Conservation (phyloP, 2,113 vertebrate genomes). For the Mirza zaza region DNA sequence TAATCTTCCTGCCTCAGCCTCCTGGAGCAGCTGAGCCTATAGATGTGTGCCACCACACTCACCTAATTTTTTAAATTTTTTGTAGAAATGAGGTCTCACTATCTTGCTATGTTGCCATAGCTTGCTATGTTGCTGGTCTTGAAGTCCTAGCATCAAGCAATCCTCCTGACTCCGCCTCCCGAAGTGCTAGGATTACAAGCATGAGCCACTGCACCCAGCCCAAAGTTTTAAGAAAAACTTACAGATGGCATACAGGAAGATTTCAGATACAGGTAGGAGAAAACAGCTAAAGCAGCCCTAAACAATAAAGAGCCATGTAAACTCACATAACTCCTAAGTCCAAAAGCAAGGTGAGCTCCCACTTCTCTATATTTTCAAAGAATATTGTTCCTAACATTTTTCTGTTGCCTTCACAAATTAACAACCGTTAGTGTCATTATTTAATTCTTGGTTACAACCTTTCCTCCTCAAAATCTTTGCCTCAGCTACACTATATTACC, state of each 20-base stretch:
- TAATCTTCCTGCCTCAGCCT: no score
- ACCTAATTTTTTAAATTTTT: no score
- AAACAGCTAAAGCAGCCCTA: neutral
- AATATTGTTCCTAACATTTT: neutral
- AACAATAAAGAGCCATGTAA: neutral
- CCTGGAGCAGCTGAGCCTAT: no score
- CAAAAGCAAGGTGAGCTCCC: neutral
- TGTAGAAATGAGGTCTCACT: no score
- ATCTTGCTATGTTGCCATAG: no score
- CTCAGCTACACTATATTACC: neutral
- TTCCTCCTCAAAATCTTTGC: neutral
- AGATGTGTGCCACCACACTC: no score
- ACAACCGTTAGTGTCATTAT: neutral
- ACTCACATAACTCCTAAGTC: neutral
- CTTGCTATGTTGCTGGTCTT: no score
- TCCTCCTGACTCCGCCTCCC: no score
- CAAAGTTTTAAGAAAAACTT: neutral
- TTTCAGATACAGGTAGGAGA: neutral
- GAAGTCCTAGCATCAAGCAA: no score
- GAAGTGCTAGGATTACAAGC: no score
- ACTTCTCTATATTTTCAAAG: neutral
- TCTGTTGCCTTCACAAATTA: neutral
- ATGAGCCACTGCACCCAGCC: no score
- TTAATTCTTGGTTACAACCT: neutral
- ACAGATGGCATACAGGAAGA: neutral